Conservation (phyloP, 2,113 vertebrate genomes). For the Carlito syrichta region DNA sequence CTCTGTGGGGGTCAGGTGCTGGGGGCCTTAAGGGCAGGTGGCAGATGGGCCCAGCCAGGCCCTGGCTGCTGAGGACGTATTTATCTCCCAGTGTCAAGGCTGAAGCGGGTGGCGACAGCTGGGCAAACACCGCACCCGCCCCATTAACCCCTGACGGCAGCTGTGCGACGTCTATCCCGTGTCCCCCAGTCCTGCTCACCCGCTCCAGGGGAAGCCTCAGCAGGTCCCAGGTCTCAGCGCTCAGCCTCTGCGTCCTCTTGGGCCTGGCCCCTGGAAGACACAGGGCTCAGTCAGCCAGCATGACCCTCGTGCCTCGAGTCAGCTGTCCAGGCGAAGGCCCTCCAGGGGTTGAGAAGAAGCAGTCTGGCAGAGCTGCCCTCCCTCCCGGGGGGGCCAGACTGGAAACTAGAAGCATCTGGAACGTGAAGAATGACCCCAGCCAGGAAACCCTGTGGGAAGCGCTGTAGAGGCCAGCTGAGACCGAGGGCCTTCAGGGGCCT, state of each 20-base stretch:
- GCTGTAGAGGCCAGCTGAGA: too few relatives aligned
- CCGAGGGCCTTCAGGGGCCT: not conserved
- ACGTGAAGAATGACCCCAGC: not conserved
- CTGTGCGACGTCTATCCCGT: accelerated
- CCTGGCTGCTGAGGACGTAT: not conserved
- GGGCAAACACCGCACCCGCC: not conserved
- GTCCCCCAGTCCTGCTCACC: slow-evolving; percentile 82
- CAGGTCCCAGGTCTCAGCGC: slow-evolving; percentile 91
- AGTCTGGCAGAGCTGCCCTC: too few relatives aligned
- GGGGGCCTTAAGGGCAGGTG: not conserved
- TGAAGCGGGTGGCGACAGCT: accelerated
- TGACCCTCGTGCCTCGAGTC: not conserved
- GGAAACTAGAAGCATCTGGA: not conserved
- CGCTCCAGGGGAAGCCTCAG: slow-evolving; percentile 91
- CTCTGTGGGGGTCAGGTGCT: accelerated
- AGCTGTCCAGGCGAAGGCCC: not conserved
- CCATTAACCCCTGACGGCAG: not conserved
- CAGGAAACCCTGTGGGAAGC: too few relatives aligned
- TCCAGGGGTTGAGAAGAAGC: too few relatives aligned
- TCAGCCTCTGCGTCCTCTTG: slow-evolving; percentile 91
- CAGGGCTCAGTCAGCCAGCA: not conserved
- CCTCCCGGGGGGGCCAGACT: too few relatives aligned
- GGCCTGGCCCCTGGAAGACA: slow-evolving; percentile 91
- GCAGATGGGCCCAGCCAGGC: not conserved
- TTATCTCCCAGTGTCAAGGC: not conserved